Conservation (phyloP, 1,140 invertebrate species). For the Drosophila sucinea region DNA sequence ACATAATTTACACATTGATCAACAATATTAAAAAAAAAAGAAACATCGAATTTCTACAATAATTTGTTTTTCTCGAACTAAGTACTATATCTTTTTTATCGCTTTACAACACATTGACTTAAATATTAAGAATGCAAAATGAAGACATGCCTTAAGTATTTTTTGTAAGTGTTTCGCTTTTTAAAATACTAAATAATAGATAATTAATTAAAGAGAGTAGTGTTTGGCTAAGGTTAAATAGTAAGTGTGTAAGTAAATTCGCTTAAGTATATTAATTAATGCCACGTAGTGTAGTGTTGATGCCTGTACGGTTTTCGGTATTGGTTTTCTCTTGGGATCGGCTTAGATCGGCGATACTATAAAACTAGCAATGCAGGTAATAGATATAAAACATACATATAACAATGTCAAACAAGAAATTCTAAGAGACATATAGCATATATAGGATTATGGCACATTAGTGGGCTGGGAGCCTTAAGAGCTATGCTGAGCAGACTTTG, state of each 20-base stretch:
- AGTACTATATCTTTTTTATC: slow-evolving; percentile 16
- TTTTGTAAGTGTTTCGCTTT: slow-evolving; percentile 24
- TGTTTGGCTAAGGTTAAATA: slow-evolving; percentile 37
- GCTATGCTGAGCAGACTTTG: slow-evolving; percentile 50
- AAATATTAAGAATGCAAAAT: slow-evolving; percentile 37
- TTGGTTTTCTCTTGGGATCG: slow-evolving; percentile 13
- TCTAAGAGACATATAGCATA: slow-evolving; percentile 18
- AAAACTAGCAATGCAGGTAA: slow-evolving; percentile 71
- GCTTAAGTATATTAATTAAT: slow-evolving; percentile 54
- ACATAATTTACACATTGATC: slow-evolving; percentile 67
- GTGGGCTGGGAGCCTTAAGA: slow-evolving; percentile 39
- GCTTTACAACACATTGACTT: slow-evolving; percentile 36
- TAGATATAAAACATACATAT: slow-evolving; percentile 25
- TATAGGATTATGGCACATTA: slow-evolving; percentile 58
- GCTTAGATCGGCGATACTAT: slow-evolving; percentile 71
- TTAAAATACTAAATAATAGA: slow-evolving; percentile 80
- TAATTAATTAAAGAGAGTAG: slow-evolving; percentile 62
- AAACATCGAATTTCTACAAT: slow-evolving; percentile 43
- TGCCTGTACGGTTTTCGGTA: background rate
- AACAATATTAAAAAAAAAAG: slow-evolving; percentile 62
- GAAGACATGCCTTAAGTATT: slow-evolving; percentile 39
- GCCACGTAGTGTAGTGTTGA: slow-evolving; percentile 29
- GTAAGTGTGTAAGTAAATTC: slow-evolving; percentile 61
- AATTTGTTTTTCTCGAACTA: slow-evolving; percentile 27
- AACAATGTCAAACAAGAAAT: slow-evolving; percentile 38